Conservation (phyloP, 2,797 vertebrate species). For the Agapornis canus region DNA sequence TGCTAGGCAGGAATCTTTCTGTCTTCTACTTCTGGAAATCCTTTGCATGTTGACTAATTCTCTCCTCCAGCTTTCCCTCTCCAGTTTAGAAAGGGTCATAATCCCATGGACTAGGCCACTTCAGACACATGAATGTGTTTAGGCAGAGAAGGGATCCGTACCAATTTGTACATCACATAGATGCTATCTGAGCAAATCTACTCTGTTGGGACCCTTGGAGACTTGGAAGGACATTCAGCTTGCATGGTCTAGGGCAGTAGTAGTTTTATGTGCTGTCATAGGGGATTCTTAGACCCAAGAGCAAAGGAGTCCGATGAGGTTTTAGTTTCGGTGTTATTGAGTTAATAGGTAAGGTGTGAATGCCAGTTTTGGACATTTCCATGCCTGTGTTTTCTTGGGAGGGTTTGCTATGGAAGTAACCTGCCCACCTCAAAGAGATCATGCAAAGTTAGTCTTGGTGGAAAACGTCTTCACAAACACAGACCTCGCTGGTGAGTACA, state of each 20-base stretch:
- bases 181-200: not conserved
- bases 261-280: not conserved
- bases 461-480: not conserved
- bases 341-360: not conserved
- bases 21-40: not conserved
- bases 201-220: not conserved
- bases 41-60: not conserved
- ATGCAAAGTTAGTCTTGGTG: not conserved
- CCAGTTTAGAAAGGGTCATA: not conserved
- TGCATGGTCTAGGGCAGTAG: not conserved
- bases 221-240: not conserved
- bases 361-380: not conserved
- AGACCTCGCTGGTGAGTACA: not conserved
- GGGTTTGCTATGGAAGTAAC: not conserved
- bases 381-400: not conserved
- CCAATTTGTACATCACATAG: not conserved
- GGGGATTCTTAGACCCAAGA: not conserved
- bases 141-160: not conserved
- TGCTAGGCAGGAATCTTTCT: not conserved
- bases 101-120: not conserved
- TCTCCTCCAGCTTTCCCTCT: not conserved
- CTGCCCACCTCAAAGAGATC: not conserved
- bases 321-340: not conserved
- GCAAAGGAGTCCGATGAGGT: not conserved
- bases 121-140: not conserved